phyloP scores from a whole-genome alignment of 37 sponge, comb jelly and placozoan genomes.

The Petrosia ficiformis region DNA sequence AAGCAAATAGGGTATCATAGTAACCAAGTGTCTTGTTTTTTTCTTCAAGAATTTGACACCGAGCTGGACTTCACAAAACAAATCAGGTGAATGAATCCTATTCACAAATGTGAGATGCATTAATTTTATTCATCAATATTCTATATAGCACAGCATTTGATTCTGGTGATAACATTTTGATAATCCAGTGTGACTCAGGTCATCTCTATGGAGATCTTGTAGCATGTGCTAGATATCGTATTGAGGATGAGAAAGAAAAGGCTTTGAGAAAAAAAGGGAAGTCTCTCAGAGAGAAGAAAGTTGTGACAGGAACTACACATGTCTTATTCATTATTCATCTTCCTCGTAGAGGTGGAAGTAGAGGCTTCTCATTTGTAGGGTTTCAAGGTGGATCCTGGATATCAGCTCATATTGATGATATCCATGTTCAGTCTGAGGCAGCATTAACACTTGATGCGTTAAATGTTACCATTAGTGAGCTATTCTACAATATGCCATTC shows the following conservation, averaged over 20 bases:
- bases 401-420: conserved; percentile 76
- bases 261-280: too few relatives aligned
- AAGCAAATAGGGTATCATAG: neutral
- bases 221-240: conserved; percentile 83
- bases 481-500: conserved; percentile 28
- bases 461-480: conserved; percentile 43
- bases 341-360: too few relatives aligned
- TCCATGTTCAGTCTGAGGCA: conserved; percentile 24
- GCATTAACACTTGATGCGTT: conserved; percentile 35
- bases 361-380: too few relatives aligned
- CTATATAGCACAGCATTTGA: too few relatives aligned
- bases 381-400: conserved; percentile 81
- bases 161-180: conserved; percentile 75
- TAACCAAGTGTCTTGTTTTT: conserved; percentile 20
- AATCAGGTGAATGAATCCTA: conserved; percentile 40
- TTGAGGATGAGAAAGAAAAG: conserved; percentile 35
- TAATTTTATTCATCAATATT: too few relatives aligned
- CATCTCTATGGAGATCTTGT: conserved; percentile 70
- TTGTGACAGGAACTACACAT: conserved; percentile 42
- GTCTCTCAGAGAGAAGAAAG: too few relatives aligned
- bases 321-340: conserved; percentile 74
- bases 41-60: conserved; percentile 77
- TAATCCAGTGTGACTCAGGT: too few relatives aligned
- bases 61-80: conserved; percentile 76
- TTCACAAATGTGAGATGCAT: neutral